Evolutionary conservation across 2,888 invertebrate species (phyloP).

Genomic region (Drosophila paramelanica): DNA sequence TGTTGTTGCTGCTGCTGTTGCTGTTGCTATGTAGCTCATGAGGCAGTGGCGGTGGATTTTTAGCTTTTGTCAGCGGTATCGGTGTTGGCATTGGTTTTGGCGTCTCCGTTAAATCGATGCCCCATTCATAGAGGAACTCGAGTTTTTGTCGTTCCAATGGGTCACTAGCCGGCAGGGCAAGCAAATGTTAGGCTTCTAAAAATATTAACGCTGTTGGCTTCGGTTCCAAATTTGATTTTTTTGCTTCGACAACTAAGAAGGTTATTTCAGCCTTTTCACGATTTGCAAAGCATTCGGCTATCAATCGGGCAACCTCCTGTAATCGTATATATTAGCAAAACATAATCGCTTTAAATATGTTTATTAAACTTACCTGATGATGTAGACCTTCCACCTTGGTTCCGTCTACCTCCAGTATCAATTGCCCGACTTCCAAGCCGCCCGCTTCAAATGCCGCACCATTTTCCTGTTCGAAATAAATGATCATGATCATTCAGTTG

Average conservation of each 20-base stretch:
- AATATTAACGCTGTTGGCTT: slow-evolving; percentile 96
- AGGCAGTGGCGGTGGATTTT: slow-evolving; percentile 85
- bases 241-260: slow-evolving; percentile 96
- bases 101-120: slow-evolving; percentile 85
- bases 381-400: slow-evolving; percentile 91
- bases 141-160: slow-evolving; percentile 83
- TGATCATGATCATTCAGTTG: neutral
- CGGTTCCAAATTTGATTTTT: slow-evolving; percentile 95
- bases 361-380: slow-evolving; percentile 87
- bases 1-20: slow-evolving; percentile 47
- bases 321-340: neutral
- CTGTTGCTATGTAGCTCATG: slow-evolving; percentile 64
- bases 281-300: slow-evolving; percentile 97
- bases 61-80: slow-evolving; percentile 83
- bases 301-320: slow-evolving; percentile 93
- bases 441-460: slow-evolving; percentile 97
- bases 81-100: slow-evolving; percentile 84
- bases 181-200: slow-evolving; percentile 96
- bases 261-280: slow-evolving; percentile 94
- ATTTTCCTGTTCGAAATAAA: slow-evolving; percentile 89
- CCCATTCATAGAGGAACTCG: slow-evolving; percentile 83
- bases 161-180: slow-evolving; percentile 93
- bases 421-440: slow-evolving; percentile 96
- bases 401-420: slow-evolving; percentile 96
- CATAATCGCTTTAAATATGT: neutral